Percentiles rank a stretch among this genome's conserved stretches.
Evolutionary conservation across 1,140 invertebrate species (phyloP).

Genomic region (Philotrypesis tridentata): DNA sequence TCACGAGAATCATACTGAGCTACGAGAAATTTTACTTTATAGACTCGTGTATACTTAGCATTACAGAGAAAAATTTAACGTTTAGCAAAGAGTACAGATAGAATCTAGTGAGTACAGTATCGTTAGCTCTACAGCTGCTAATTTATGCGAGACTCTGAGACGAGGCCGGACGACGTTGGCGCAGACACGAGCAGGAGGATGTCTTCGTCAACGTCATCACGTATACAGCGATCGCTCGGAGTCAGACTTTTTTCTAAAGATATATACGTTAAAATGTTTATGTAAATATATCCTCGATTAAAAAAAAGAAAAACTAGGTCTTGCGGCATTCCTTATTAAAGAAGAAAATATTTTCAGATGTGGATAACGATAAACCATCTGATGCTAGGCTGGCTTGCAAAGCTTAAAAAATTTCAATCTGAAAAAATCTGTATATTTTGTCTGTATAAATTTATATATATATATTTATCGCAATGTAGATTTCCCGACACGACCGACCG

Average conservation of each 20-base stretch:
- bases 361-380: neutral
- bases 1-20: slow-evolving; percentile 12
- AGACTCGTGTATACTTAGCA: neutral
- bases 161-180: no score
- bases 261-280: neutral
- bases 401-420: slow-evolving; percentile 29
- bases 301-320: slow-evolving; percentile 13
- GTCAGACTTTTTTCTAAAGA: neutral
- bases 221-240: neutral
- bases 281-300: neutral
- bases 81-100: neutral
- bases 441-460: no score
- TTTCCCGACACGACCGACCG: neutral
- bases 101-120: neutral
- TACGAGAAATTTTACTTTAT: neutral
- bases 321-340: slow-evolving; percentile 20
- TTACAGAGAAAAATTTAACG: slow-evolving; percentile 13
- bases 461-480: slow-evolving; percentile 3
- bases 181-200: neutral
- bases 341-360: slow-evolving; percentile 23
- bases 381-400: slow-evolving; percentile 43
- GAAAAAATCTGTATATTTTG: slow-evolving; percentile 25
- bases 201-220: neutral
- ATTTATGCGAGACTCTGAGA: no score
- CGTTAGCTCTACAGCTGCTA: neutral